These are phyloP conservation scores for Festucalex cinctus DNA, from an alignment of 2,113 vertebrate genomes.

Conservation along the genomic window DNA sequence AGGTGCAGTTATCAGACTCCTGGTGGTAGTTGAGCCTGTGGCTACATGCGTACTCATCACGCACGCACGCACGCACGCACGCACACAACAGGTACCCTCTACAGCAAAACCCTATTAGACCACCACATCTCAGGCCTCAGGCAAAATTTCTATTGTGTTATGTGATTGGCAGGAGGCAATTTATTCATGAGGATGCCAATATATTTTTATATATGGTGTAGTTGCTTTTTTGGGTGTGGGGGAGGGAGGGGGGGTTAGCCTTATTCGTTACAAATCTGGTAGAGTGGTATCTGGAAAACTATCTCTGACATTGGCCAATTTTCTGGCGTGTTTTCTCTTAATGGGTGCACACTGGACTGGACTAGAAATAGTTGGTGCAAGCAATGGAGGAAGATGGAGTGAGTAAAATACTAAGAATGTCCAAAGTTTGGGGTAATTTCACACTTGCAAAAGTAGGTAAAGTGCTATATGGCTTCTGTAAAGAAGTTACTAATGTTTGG, in stretches of 20 bases:
- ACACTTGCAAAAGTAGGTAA: no score
- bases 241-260: no score
- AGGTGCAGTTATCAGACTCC: conserved; percentile 72
- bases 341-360: background rate
- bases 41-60: conserved; percentile 58
- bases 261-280: background rate
- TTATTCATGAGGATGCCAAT: conserved; percentile 46
- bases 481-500: background rate
- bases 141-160: conserved; percentile 48
- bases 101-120: conserved; percentile 58
- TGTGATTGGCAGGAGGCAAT: conserved; percentile 49
- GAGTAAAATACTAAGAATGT: no score
- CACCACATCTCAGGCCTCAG: conserved; percentile 44
- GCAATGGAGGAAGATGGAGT: no score
- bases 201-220: conserved; percentile 26
- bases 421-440: no score
- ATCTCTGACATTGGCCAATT: background rate
- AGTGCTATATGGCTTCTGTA: no score
- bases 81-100: conserved; percentile 58
- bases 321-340: background rate
- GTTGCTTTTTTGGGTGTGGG: conserved; percentile 2
- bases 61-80: background rate
- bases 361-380: no score
- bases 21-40: conserved; percentile 69
- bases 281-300: background rate